Base-by-base conservation (phyloP, 2,113 vertebrate species). In the Chaetura pelagica region DNA sequence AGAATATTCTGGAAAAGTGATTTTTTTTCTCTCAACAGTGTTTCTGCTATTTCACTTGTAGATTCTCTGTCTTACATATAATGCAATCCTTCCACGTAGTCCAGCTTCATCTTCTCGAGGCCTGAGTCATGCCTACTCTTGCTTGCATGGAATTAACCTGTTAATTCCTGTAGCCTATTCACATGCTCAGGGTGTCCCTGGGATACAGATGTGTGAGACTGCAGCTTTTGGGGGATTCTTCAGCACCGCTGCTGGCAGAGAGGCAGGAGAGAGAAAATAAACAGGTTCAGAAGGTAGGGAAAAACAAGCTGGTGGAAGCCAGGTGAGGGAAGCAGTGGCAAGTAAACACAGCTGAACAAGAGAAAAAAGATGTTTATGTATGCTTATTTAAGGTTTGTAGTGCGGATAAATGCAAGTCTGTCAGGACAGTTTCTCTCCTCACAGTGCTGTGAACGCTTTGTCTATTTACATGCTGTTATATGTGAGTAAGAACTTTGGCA, bases 271-370 rank as follows among this genome's bases (percentile, higher is more conserved):
- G 49, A 49, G 81, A 96, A 97, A 96, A 96, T 71, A 96, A 96
- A 94, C 92, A 93, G 74, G 40, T 85, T 87, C 63, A 35, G 88
- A 71, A 94, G 77, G 17, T 83, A 48, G 89, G 64, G 90, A n/a
- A 83, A 94, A 95, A 89, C 66, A 59, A 94, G n/a, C 83, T 81
- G 35, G 57, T 90, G 68, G 76, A 82, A 93, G 64, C 27, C 42
- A 74, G 74, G 55, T 67, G 15, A 85, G 74, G 67, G 91, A 94
- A 96, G 89, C 83, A 72, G 85, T 89, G 83, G 89, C 96, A 95
- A 94, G 74, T 92, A 97, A 96, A 96, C 78, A 86, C 92, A 96
- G 92, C 91, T 93, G 93, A 96, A 90, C 73, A 78, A 61, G 94
- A 96, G 87, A 94, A 81, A 96, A 96, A 91, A 83, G 38, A 67